phyloP scores from a whole-genome alignment of 2,888 invertebrate species.

The Sceliomorpha sp. region DNA sequence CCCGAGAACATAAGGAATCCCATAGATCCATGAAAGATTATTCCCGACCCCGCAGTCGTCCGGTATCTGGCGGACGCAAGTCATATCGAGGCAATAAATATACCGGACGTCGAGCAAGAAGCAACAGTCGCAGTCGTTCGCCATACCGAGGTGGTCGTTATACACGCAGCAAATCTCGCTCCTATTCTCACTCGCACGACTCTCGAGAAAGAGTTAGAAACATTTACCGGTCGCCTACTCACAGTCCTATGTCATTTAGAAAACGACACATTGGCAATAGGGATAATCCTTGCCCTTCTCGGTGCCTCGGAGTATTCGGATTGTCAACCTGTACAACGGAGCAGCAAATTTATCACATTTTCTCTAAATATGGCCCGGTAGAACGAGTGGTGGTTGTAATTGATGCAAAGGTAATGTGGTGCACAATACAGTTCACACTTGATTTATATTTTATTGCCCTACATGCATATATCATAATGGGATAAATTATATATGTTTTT shows the following conservation, averaged over 20 bases:
- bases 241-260: constrained; percentile 91
- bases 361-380: constrained; percentile 94
- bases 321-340: constrained; percentile 96
- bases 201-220: constrained; percentile 84
- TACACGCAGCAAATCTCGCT: constrained; percentile 85
- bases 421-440: no score
- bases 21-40: constrained; percentile 77
- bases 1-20: constrained; percentile 74
- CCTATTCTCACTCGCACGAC: constrained; percentile 81
- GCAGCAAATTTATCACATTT: constrained; percentile 94
- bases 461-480: no score
- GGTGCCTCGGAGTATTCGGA: constrained; percentile 97
- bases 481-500: no score
- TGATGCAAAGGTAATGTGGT: constrained; percentile 94
- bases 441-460: no score
- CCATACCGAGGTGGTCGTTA: constrained; percentile 83
- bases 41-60: constrained; percentile 78
- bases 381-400: constrained; percentile 97
- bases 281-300: constrained; percentile 92
- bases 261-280: constrained; percentile 89
- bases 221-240: constrained; percentile 85
- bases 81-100: constrained; percentile 72
- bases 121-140: constrained; percentile 84
- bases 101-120: constrained; percentile 72
- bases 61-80: constrained; percentile 77